These are phyloP conservation scores for Acanthopagrus latus DNA, from an alignment of 2,797 vertebrate species.

Conservation along the genomic window DNA sequence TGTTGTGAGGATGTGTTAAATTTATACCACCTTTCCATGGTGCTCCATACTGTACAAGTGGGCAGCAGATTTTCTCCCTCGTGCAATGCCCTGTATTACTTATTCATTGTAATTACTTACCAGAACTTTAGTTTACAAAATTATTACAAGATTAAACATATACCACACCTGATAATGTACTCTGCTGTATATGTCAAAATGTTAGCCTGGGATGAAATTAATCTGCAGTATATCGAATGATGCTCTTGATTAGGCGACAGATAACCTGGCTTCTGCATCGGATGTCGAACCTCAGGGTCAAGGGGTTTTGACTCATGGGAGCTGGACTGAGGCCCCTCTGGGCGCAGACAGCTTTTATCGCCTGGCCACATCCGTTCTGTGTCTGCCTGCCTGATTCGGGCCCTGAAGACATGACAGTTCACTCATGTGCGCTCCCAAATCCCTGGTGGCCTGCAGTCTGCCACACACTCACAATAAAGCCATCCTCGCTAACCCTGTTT, in stretches of 20 bases:
- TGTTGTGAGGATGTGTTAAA: slow-evolving; percentile 36
- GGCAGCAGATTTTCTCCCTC: slow-evolving; percentile 29
- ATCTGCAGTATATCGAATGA: slow-evolving; percentile 1
- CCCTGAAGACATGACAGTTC: slow-evolving; percentile 72
- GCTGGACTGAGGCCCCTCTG: slow-evolving; percentile 57
- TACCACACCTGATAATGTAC: background rate
- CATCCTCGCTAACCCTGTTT: slow-evolving; percentile 42
- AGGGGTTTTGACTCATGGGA: slow-evolving; percentile 58
- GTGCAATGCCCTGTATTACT: slow-evolving; percentile 28
- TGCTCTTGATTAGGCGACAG: slow-evolving; percentile 22
- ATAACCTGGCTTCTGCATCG: slow-evolving; percentile 44
- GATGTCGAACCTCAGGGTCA: slow-evolving; percentile 62
- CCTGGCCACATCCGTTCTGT: slow-evolving; percentile 69
- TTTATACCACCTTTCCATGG: slow-evolving; percentile 32
- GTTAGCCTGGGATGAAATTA: background rate
- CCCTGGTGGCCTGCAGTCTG: slow-evolving; percentile 66
- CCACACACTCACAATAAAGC: slow-evolving; percentile 46
- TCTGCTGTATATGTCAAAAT: slow-evolving; percentile 20
- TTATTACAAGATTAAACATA: slow-evolving; percentile 13
- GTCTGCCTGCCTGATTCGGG: slow-evolving; percentile 69
- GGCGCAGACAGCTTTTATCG: slow-evolving; percentile 69
- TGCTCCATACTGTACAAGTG: slow-evolving; percentile 28
- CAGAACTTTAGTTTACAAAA: slow-evolving; percentile 16
- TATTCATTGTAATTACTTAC: slow-evolving; percentile 38
- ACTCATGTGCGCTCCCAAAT: slow-evolving; percentile 74